phyloP scores from a whole-genome alignment of 2,113 vertebrate genomes.

The Megaceryle maxima region DNA sequence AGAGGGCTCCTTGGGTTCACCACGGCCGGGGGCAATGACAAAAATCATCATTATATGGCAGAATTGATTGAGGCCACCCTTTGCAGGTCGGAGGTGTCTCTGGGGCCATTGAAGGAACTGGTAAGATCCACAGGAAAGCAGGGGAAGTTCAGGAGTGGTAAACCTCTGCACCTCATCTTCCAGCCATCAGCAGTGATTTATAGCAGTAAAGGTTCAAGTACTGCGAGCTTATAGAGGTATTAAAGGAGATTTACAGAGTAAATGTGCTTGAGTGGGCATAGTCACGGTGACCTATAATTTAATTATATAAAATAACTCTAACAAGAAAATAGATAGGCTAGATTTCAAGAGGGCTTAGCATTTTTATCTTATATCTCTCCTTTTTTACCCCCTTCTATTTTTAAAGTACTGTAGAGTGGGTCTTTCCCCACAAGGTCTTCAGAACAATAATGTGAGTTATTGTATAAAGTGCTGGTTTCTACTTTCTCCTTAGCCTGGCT shows the following conservation, averaged over 20 bases:
- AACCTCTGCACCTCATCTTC: neutral
- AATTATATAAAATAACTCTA: constrained; percentile 52
- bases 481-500: constrained; percentile 43
- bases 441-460: constrained; percentile 20
- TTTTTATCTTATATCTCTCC: neutral
- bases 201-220: neutral
- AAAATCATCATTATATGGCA: fast-evolving
- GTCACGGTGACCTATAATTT: constrained; percentile 41
- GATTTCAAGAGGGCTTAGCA: neutral
- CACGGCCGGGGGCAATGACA: fast-evolving
- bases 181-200: neutral
- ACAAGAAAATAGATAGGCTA: constrained; percentile 21
- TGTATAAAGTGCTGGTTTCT: constrained; percentile 35
- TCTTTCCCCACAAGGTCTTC: neutral
- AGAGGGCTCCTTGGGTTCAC: neutral
- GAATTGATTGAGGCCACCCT: neutral
- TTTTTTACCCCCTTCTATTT: neutral
- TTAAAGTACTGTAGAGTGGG: neutral
- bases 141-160: neutral
- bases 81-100: neutral
- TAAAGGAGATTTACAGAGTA: neutral
- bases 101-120: neutral
- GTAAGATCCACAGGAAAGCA: neutral
- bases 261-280: constrained; percentile 22
- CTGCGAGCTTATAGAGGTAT: neutral